These are phyloP conservation scores for Drosophila subquinaria DNA, from an alignment of 2,888 invertebrate genomes.

Conservation along the genomic window DNA sequence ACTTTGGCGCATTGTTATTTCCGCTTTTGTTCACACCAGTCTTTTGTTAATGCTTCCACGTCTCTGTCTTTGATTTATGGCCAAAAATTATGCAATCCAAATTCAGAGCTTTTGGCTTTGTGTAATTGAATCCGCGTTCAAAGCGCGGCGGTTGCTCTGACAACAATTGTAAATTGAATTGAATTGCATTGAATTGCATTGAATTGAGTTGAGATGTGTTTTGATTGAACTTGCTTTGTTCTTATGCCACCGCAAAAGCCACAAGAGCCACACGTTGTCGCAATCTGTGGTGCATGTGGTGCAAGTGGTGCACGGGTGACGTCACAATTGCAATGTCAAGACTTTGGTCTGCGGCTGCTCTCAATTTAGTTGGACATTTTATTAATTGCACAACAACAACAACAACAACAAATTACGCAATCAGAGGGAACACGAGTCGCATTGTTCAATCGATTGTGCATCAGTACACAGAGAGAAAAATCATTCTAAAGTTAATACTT, in stretches of 20 bases:
- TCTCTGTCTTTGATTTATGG: constrained; percentile 55
- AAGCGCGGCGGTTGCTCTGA: constrained; percentile 45
- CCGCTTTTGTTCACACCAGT: constrained; percentile 29
- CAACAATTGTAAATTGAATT: constrained; percentile 23
- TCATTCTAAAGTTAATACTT: no score
- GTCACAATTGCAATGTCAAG: constrained; percentile 53
- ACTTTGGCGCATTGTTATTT: not conserved
- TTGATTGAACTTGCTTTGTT: constrained; percentile 44
- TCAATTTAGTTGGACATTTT: constrained; percentile 73
- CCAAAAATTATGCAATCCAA: constrained; percentile 54
- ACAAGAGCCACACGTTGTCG: constrained; percentile 14
- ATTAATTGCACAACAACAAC: constrained; percentile 68
- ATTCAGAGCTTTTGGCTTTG: constrained; percentile 50
- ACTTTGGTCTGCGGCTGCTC: constrained; percentile 62
- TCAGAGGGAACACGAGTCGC: constrained; percentile 38
- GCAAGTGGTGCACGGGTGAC: constrained; percentile 18
- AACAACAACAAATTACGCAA: constrained; percentile 46
- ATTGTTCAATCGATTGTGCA: constrained; percentile 65
- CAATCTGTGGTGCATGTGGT: constrained; percentile 16
- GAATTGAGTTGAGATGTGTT: constrained; percentile 19
- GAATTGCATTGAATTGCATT: constrained; percentile 2
- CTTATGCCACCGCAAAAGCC: constrained; percentile 1
- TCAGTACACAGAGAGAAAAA: constrained; percentile 10
- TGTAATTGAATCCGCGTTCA: constrained; percentile 69
- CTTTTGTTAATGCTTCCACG: constrained; percentile 30